phyloP scores from a whole-genome alignment of 1,140 invertebrate genomes.

The Neelides sp. region DNA sequence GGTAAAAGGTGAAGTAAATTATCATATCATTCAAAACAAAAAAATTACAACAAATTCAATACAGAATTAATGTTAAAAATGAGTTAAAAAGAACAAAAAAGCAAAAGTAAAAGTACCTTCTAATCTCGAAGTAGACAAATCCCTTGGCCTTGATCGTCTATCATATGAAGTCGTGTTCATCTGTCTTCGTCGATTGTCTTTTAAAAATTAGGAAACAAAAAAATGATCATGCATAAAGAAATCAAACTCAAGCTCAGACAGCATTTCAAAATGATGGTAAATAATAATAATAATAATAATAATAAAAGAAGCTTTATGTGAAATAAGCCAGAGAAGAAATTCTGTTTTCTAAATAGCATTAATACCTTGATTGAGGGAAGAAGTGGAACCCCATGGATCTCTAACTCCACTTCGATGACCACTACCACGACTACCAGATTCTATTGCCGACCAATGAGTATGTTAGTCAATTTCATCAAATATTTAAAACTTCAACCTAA shows the following conservation, averaged over 20 bases:
- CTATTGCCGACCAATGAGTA: too few species aligned
- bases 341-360: too few species aligned
- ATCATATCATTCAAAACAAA: background rate
- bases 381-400: slow-evolving; percentile 31
- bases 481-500: too few species aligned
- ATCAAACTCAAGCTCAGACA: background rate
- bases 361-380: slow-evolving; percentile 30
- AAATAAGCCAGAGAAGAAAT: slow-evolving; percentile 8
- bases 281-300: slow-evolving; percentile 3
- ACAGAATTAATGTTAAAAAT: background rate
- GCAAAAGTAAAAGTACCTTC: slow-evolving; percentile 21
- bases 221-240: slow-evolving; percentile 8
- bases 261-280: background rate
- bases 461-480: too few species aligned
- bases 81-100: background rate
- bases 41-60: background rate
- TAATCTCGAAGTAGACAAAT: slow-evolving; percentile 25
- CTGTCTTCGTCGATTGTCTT: slow-evolving; percentile 23
- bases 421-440: slow-evolving; percentile 14
- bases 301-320: background rate
- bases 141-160: slow-evolving; percentile 21
- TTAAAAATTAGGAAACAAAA: slow-evolving; percentile 12
- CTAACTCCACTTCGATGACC: slow-evolving; percentile 10
- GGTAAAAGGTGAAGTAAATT: too few species aligned
- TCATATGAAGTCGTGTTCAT: slow-evolving; percentile 15